phyloP scores from a whole-genome alignment of 2,888 invertebrate genomes.

The Gasteruption jaculator region DNA sequence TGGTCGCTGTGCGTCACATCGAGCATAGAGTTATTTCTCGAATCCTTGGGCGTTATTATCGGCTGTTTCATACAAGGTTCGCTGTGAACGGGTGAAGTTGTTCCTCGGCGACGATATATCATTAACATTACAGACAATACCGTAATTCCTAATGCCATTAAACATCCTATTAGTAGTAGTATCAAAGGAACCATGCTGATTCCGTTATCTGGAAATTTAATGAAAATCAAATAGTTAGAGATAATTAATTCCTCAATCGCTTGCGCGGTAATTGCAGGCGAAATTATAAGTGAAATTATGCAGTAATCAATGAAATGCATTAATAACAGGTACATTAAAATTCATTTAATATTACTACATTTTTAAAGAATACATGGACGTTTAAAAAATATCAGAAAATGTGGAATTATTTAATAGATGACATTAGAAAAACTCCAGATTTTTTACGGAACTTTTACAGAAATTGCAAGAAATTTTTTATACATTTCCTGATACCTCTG shows the following conservation, averaged over 20 bases:
- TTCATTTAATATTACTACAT: no score
- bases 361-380: no score
- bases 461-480: background rate
- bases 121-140: constrained; percentile 63
- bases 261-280: no score
- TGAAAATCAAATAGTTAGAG: background rate
- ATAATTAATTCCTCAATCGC: no score
- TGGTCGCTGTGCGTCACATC: constrained; percentile 79
- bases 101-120: constrained; percentile 60
- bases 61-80: constrained; percentile 51
- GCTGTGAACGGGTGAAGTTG: constrained; percentile 48
- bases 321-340: no score
- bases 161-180: constrained; percentile 63
- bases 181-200: constrained; percentile 71
- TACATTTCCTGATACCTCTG: no score
- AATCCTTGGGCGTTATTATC: constrained; percentile 49
- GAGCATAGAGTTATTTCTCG: constrained; percentile 59
- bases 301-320: no score
- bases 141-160: constrained; percentile 63
- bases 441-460: no score
- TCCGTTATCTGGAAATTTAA: constrained; percentile 57
- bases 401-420: no score
- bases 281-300: no score
- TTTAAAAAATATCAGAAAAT: no score
- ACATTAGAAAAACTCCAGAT: no score